Conservation (phyloP, 1,140 invertebrate species). For the Campodea augens region DNA sequence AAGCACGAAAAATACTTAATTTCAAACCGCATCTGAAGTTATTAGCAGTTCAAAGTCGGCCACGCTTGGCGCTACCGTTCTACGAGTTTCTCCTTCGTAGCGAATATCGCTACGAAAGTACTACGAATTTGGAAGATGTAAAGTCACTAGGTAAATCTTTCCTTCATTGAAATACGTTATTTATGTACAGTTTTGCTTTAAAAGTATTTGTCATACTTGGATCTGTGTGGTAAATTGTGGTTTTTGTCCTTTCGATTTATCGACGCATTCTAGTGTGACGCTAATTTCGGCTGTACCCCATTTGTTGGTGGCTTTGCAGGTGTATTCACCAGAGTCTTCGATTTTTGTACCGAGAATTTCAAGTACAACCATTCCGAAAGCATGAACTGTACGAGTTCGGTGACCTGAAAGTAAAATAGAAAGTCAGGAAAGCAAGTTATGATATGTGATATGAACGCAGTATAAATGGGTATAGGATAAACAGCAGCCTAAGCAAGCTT, state of each 20-base stretch:
- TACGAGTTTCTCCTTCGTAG: no score
- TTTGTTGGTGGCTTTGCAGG: slow-evolving; percentile 69
- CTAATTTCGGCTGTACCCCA: slow-evolving; percentile 73
- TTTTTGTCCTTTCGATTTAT: slow-evolving; percentile 62
- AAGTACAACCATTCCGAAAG: slow-evolving; percentile 86
- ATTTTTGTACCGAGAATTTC: slow-evolving; percentile 80
- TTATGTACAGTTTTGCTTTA: background rate
- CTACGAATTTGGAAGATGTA: no score
- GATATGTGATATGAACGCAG: no score
- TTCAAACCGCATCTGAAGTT: no score
- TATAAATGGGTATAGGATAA: background rate
- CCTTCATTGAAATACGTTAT: no score
- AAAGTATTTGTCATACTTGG: slow-evolving; percentile 15
- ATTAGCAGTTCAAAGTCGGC: no score
- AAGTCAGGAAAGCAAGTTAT: no score
- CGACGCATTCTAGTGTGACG: slow-evolving; percentile 60
- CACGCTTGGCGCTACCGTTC: no score
- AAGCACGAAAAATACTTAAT: no score
- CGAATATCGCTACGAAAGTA: no score
- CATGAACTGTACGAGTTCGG: slow-evolving; percentile 73
- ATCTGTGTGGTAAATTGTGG: slow-evolving; percentile 76
- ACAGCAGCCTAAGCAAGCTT: background rate
- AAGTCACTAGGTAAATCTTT: no score
- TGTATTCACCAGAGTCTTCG: slow-evolving; percentile 69
- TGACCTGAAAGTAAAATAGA: slow-evolving; percentile 29